Conservation (phyloP, 64 coral and sea anemone genomes). For the Montipora efflorescens region DNA sequence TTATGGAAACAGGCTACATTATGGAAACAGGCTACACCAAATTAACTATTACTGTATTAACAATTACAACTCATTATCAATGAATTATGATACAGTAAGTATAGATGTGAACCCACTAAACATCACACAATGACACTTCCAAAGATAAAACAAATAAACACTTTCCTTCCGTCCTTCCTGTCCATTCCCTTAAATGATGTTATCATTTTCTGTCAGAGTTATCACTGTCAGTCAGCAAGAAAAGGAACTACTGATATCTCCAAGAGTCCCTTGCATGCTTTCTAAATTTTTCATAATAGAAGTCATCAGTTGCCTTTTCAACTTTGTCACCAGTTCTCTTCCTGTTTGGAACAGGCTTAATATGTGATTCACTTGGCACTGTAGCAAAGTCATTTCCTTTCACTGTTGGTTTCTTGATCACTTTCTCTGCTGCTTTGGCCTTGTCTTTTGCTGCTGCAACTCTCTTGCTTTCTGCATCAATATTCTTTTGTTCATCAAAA, state of each 20-base stretch:
- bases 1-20: too few relatives aligned
- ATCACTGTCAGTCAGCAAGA: neutral
- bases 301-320: slow-evolving; percentile 98
- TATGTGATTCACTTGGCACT: slow-evolving; percentile 32
- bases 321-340: slow-evolving; percentile 82
- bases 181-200: too few relatives aligned
- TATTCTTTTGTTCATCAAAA: slow-evolving; percentile 92
- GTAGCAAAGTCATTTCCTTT: slow-evolving; percentile 56
- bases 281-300: slow-evolving; percentile 99
- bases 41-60: too few relatives aligned
- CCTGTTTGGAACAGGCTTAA: slow-evolving; percentile 29
- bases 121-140: neutral
- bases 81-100: neutral
- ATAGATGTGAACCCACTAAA: neutral
- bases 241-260: slow-evolving; percentile 87
- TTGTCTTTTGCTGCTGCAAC: slow-evolving; percentile 79
- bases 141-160: too few relatives aligned
- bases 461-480: slow-evolving; percentile 91
- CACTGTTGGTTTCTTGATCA: slow-evolving; percentile 76
- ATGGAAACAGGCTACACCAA: too few relatives aligned
- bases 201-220: neutral
- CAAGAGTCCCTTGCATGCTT: slow-evolving; percentile 92
- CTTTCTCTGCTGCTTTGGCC: slow-evolving; percentile 72
- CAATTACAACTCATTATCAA: too few relatives aligned
- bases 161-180: too few relatives aligned